phyloP scores from a whole-genome alignment of 1,140 invertebrate genomes.

The Nephotettix cincticeps region DNA sequence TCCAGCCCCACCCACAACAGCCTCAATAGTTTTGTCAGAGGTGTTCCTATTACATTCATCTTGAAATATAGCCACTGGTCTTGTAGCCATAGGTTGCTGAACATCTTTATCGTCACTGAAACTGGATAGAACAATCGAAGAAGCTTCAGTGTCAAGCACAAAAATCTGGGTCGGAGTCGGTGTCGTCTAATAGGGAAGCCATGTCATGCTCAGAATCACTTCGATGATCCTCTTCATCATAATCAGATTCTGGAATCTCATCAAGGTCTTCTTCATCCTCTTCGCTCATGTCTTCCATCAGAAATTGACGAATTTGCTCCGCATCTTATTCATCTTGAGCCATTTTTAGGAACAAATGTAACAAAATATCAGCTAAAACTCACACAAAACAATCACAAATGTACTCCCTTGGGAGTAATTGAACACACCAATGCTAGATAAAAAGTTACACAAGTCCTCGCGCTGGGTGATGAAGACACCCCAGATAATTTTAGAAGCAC shows the following conservation, averaged over 20 bases:
- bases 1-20: constrained; percentile 1
- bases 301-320: neutral
- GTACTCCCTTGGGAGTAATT: neutral
- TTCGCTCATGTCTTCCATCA: neutral
- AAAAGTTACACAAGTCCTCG: neutral
- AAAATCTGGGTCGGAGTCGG: constrained; percentile 8
- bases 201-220: constrained; percentile 13
- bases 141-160: neutral
- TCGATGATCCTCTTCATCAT: constrained; percentile 12
- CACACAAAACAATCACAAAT: neutral
- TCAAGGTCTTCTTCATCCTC: neutral
- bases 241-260: neutral
- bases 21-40: constrained; percentile 12
- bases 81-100: neutral
- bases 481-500: neutral
- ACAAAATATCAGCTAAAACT: neutral
- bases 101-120: neutral
- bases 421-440: neutral
- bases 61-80: neutral
- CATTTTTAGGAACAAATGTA: neutral
- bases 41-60: neutral
- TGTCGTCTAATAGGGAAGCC: neutral
- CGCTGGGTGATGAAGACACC: neutral
- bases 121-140: neutral
- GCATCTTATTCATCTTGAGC: neutral